Conservation (phyloP, 2,113 vertebrate genomes). For the Chunga burmeisteri region DNA sequence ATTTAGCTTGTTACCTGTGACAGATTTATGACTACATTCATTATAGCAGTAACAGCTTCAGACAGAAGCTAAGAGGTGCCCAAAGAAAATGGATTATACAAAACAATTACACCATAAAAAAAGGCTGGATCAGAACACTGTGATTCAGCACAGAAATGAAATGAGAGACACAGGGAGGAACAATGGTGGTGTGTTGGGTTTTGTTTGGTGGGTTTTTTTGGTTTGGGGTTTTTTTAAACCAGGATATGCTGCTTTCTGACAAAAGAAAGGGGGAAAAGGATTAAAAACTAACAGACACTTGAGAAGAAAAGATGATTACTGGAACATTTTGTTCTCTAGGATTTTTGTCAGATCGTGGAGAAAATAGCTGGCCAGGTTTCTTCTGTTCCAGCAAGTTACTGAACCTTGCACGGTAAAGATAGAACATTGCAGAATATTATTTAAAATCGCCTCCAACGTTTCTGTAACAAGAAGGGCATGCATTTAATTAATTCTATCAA, state of each 20-base stretch:
- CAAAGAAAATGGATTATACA: conserved; percentile 44
- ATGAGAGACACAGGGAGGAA: neutral
- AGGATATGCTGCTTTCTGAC: neutral
- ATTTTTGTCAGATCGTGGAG: conserved; percentile 25
- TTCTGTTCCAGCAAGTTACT: conserved; percentile 1
- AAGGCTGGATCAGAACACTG: neutral
- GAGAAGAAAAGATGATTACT: conserved; percentile 15
- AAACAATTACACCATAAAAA: conserved; percentile 22
- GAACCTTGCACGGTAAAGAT: neutral
- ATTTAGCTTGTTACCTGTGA: conserved; percentile 30
- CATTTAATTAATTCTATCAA: conserved; percentile 11
- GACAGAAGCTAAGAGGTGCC: conserved; percentile 13
- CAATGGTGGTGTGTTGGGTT: neutral
- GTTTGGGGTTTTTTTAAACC: neutral
- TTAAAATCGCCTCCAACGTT: neutral
- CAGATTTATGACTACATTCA: conserved; percentile 24
- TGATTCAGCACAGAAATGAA: conserved; percentile 20
- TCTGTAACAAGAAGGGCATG: neutral
- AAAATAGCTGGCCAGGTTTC: conserved; percentile 7
- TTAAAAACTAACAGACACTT: neutral
- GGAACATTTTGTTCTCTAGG: conserved; percentile 8
- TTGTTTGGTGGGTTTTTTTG: too few species aligned
- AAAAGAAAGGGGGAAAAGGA: neutral
- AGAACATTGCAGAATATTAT: neutral
- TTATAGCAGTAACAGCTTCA: neutral